Conservation (phyloP, 2,113 vertebrate genomes). For the Scomber scombrus region DNA sequence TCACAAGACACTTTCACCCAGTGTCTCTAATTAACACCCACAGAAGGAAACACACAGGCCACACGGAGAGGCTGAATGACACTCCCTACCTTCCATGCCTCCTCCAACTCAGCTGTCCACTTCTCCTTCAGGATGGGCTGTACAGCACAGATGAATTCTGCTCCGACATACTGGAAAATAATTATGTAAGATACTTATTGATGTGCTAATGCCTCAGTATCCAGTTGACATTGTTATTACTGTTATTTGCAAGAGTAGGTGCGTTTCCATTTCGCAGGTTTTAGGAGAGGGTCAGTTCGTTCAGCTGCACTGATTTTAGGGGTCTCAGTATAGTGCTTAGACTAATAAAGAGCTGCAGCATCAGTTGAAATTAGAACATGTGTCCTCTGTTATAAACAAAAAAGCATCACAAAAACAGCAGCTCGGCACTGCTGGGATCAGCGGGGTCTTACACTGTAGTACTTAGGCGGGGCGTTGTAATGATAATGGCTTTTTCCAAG, state of each 20-base stretch:
- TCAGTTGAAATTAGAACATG: neutral
- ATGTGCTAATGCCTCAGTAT: neutral
- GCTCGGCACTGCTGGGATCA: neutral
- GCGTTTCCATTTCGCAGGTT: constrained; percentile 10
- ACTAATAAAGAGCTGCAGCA: constrained; percentile 12
- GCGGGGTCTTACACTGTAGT: constrained; percentile 81
- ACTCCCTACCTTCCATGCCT: constrained; percentile 84
- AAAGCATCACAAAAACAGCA: constrained; percentile 5
- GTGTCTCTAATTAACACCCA: neutral
- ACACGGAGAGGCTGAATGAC: neutral
- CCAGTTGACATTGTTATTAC: neutral
- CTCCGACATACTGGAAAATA: constrained; percentile 83
- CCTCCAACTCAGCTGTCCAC: constrained; percentile 85
- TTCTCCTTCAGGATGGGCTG: constrained; percentile 85
- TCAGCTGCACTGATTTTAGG: constrained; percentile 26
- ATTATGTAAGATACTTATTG: constrained; percentile 12
- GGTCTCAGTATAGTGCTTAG: constrained; percentile 16
- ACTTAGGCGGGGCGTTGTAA: constrained; percentile 86
- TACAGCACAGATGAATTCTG: constrained; percentile 86
- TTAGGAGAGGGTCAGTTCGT: neutral
- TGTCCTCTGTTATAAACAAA: neutral
- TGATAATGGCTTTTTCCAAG: constrained; percentile 86
- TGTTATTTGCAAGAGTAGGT: neutral
- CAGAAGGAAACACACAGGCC: neutral
- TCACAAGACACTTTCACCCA: neutral